Base-by-base conservation (phyloP, 2,113 vertebrate genomes). In the Tupaia tana region DNA sequence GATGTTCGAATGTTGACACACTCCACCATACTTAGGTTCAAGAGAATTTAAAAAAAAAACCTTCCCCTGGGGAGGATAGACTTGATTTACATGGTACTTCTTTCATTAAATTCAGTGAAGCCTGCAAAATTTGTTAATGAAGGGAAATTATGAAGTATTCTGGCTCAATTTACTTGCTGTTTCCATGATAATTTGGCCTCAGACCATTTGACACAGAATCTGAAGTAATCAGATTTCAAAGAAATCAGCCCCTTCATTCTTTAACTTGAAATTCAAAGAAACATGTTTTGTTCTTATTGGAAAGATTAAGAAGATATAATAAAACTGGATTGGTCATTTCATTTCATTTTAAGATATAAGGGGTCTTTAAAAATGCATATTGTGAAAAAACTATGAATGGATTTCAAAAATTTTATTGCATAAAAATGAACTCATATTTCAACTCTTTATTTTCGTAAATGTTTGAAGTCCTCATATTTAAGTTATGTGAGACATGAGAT, bases 71-170 rank as follows among this genome's bases (percentile, higher is more conserved):
- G 80, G 94, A 95, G 75, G 91, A 81, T 29, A 96, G 89, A 89
- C 52, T 97, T 96, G 94, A 95, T 97, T 97, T 97, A 97, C 93
- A 83, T 95, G 96, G 83, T 91, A 92, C 79, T 96, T 96, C 94
- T 97, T 97, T 96, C 96, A 96, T 93, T 88, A 79, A 95, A 82
- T 91, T 86, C 77, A 92, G 52, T 61, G 54, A 94, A 98, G 95
- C 86, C 96, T 98, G 96, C 59, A 97, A 89, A 97, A 93, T 91
- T 96, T 97, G 89, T 94, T 97, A 96, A 97, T 97, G 96, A 97
- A 97, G 95, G 96, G 93, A 96, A 97, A 96, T 96, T 89, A 96
- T 97, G 96, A 96, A 96, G 96, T 94, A 93, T 95, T 91, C 91
- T 96, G 96, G 93, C 92, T 97, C 96, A 94, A 31, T 96, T 95